Base-by-base conservation (phyloP, 2,888 invertebrate genomes). In the Pelosia muscerda region DNA sequence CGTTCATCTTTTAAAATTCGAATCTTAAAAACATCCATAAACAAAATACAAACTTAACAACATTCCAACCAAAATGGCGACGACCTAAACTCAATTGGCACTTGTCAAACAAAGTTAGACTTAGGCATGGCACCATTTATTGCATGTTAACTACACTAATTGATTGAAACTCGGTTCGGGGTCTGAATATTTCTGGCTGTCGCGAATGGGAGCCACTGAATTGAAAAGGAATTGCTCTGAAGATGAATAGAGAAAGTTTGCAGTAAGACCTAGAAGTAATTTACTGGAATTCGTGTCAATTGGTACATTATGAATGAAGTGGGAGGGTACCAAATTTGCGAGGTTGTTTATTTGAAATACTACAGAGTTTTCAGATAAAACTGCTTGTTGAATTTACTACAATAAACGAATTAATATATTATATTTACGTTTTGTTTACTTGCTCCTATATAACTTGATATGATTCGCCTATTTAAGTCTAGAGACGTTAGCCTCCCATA, bases 131-230 rank as follows among this genome's bases (percentile, higher is more conserved):
- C 87, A 86, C 86, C 88, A 90, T 91, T 92, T 92, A 92, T 91
- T 90, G 92, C 90, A 90, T 91, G 90, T 90, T 91, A 92, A 92
- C 90, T 87, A 89, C 85, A 88, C 86, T 92, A 92, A 93, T 91
- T 91, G 88, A 91, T 90, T 79, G 90, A 80, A 90, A 90, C 85
- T 90, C 87, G 81, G 88, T 89, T 90, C 87, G 80, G 78, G 67
- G 68, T 72, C 83, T 79, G 82, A 84, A 85, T 87, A 84, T 84
- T 85, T 83, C 79, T 72, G 69, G 67, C 73, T 76, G 74, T 70
- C 73, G 71, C 81, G 79, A 85, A 81, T 72, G 78, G 76, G 74
- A 70, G 58, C 69, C 66, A 70, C 63, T 77, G 79, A 78, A 82
- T 79, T 77, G 77, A 74, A 81, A 76, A 58, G 76, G 74, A 83